phyloP scores from a whole-genome alignment of 2,888 invertebrate species.

The Epinotia nisella region DNA sequence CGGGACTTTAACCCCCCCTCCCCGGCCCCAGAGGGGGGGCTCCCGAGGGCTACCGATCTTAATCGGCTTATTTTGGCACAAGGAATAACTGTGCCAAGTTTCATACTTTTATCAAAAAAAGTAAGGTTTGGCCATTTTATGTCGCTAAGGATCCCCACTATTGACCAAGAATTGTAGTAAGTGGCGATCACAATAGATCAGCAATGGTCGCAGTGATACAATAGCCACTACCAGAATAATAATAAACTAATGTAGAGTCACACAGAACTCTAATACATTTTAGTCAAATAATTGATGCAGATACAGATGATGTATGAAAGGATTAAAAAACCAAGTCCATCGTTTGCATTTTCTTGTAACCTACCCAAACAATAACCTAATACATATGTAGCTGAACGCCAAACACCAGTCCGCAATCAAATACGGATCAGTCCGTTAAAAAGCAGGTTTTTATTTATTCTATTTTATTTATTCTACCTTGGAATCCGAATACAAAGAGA shows the following conservation, averaged over 20 bases:
- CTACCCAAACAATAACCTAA: not conserved
- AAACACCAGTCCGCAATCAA: not conserved
- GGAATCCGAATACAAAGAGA: slow-evolving; percentile 19
- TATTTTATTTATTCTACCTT: not conserved
- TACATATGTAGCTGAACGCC: not conserved
- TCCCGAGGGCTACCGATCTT: too few relatives aligned
- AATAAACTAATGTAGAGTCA: not conserved
- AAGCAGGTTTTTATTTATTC: not conserved
- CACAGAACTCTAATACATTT: not conserved
- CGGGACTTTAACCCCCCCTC: too few relatives aligned
- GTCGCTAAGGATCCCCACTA: too few relatives aligned
- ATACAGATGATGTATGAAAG: not conserved
- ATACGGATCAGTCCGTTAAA: not conserved
- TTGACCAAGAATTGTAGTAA: too few relatives aligned
- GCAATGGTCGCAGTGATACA: too few relatives aligned
- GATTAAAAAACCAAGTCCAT: not conserved
- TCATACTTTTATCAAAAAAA: too few relatives aligned
- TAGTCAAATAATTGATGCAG: not conserved
- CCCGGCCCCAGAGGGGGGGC: too few relatives aligned
- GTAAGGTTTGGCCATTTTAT: too few relatives aligned
- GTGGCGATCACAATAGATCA: too few relatives aligned
- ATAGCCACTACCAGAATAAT: too few relatives aligned
- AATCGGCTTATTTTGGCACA: too few relatives aligned
- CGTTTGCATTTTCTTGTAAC: not conserved
- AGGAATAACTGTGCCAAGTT: too few relatives aligned